Evolutionary conservation across 2,888 invertebrate genomes (phyloP), one percentile per base, ranked within the genome.

Genomic region (Chydorus sphaericus): DNA sequence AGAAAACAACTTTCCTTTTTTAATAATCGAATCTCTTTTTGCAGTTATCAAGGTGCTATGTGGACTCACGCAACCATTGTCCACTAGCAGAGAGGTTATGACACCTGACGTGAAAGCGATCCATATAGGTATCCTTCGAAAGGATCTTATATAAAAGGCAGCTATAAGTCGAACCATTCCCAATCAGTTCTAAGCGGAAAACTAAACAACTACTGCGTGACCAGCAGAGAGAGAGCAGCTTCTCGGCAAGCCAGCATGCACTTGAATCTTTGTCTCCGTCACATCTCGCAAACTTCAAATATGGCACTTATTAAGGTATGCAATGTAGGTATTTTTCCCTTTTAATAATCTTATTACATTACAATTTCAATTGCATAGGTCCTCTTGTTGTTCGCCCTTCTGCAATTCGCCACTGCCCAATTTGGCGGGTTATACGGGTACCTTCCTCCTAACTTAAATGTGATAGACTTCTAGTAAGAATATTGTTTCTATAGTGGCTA

Each of bases 81-180:
- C 28, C n/a, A 18, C 28, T 44, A 28, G 26, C 8, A 23, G 20
- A 23, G 23, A 44, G 44, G 44, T 44, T 44, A 26, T 44, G 44
- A 44, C 44, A 44, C 44, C 44, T 26, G n/a, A n/a, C n/a, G 44
- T 44, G 44, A 44, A 44, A 44, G 44, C 44, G n/a, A n/a, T n/a
- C n/a, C n/a, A n/a, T n/a, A n/a, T n/a, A n/a, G n/a, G n/a, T n/a
- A n/a, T n/a, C n/a, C n/a, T n/a, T n/a, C n/a, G n/a, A n/a, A n/a
- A n/a, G n/a, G n/a, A n/a, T n/a, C n/a, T n/a, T n/a, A 6, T 11
- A 44, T 44, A 44, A 44, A 44, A 8, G 28, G 44, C 44, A 23
- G 11, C 23, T 20, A 23, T 4, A 10, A 44, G 28, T 28, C 3
- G 44, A 44, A 23, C 4, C 26, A 44, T n/a, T 26, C 44, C 23